Conservation (phyloP, 37 sponge, comb jelly and placozoan species). For the Geodia barretti region DNA sequence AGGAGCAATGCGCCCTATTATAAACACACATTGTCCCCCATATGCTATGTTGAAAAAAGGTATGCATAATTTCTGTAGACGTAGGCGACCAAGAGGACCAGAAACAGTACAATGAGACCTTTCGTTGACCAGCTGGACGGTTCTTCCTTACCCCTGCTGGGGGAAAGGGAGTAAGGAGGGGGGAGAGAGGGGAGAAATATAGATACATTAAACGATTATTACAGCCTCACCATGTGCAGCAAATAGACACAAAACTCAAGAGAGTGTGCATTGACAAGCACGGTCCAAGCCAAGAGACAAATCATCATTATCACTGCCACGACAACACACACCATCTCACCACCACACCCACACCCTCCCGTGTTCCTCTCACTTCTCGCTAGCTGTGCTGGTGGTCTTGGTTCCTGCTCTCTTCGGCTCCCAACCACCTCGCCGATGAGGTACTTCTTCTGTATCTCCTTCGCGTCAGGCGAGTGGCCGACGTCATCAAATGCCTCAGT, state of each 20-base stretch:
- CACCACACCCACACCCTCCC: slow-evolving; percentile 3
- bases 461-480: slow-evolving; percentile 92
- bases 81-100: not conserved
- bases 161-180: not conserved
- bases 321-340: not conserved
- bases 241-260: not conserved
- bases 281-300: too few species aligned
- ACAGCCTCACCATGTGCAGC: not conserved
- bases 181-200: not conserved
- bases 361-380: not conserved
- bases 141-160: not conserved
- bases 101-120: not conserved
- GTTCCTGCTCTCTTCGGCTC: too few species aligned
- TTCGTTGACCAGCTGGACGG: not conserved
- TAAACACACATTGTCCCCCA: too few species aligned
- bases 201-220: not conserved
- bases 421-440: slow-evolving; percentile 52
- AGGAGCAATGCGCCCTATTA: too few species aligned
- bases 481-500: slow-evolving; percentile 93
- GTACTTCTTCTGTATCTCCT: slow-evolving; percentile 64
- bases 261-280: not conserved
- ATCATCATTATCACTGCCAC: too few species aligned
- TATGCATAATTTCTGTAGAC: not conserved
- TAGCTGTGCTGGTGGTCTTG: not conserved
- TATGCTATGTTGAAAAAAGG: not conserved